phyloP scores from a whole-genome alignment of 1,140 invertebrate genomes.

The Tetragonula clypearis region DNA sequence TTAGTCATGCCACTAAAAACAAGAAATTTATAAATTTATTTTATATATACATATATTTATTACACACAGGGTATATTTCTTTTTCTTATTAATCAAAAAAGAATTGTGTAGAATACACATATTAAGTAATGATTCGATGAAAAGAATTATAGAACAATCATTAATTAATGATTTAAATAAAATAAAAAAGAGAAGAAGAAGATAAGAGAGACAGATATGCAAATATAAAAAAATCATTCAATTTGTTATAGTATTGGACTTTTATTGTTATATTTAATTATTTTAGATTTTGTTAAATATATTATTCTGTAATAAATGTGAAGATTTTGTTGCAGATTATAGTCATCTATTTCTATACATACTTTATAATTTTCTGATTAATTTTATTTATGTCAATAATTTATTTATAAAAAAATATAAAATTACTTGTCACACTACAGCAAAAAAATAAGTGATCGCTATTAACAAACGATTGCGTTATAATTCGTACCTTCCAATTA shows the following conservation, averaged over 20 bases:
- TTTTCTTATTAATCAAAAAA: not conserved
- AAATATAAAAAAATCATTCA: not conserved
- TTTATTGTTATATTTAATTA: not conserved
- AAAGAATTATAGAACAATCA: not conserved
- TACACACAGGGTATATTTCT: not conserved
- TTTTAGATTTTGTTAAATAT: not conserved
- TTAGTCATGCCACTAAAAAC: conserved; percentile 77
- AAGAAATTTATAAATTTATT: conserved; percentile 1
- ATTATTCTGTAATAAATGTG: not conserved
- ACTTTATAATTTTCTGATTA: not conserved
- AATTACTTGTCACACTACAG: not conserved
- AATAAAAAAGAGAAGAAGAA: not conserved
- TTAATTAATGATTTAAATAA: not conserved
- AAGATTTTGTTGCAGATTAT: not conserved
- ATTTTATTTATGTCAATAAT: not conserved
- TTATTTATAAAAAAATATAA: not conserved
- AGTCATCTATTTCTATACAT: not conserved
- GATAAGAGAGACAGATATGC: not conserved
- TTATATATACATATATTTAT: not conserved
- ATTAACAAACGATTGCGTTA: not conserved
- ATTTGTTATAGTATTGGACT: not conserved
- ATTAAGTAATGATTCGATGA: not conserved
- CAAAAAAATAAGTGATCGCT: not conserved
- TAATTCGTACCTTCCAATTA: not conserved
- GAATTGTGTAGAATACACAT: too few species aligned